Evolutionary conservation across 2,888 invertebrate genomes (phyloP).

Genomic region (Amphipyra berbera): DNA sequence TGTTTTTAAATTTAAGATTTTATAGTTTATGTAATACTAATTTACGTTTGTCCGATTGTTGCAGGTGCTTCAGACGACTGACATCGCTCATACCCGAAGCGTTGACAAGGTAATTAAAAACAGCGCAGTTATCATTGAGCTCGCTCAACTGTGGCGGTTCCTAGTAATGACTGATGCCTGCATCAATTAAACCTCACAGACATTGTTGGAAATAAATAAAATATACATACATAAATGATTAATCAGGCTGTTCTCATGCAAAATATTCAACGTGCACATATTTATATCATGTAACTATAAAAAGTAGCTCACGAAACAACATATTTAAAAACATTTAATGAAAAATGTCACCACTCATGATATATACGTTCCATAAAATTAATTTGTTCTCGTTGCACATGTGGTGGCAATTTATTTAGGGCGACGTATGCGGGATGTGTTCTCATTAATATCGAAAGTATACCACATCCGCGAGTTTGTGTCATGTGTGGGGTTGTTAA

Average conservation of each 20-base stretch:
- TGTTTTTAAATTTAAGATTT: too few relatives aligned
- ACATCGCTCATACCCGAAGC: conserved; percentile 62
- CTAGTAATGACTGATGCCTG: conserved; percentile 55
- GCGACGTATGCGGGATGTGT: conserved; percentile 74
- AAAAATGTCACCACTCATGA: conserved; percentile 33
- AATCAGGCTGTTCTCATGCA: conserved; percentile 16
- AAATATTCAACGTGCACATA: conserved; percentile 19
- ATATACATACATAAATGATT: conserved; percentile 5
- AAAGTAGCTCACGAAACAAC: conserved; percentile 4
- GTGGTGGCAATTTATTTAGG: conserved; percentile 54
- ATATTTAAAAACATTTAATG: conserved; percentile 38
- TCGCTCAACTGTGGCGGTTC: conserved; percentile 55
- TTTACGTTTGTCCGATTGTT: conserved; percentile 65
- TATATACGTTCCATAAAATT: conserved; percentile 35
- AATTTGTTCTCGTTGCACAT: conserved; percentile 41
- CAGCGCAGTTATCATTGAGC: conserved; percentile 54
- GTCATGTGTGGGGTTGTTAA: conserved; percentile 82
- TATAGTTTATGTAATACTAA: conserved; percentile 40
- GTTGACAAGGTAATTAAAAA: conserved; percentile 76
- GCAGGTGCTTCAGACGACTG: conserved; percentile 67
- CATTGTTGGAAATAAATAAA: conserved; percentile 21
- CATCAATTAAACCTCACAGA: conserved; percentile 39
- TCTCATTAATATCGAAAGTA: conserved; percentile 86
- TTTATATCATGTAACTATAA: conserved; percentile 13
- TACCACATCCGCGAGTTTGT: conserved; percentile 85